Conservation (phyloP, 1,140 invertebrate genomes). For the Melanaphis sacchari region DNA sequence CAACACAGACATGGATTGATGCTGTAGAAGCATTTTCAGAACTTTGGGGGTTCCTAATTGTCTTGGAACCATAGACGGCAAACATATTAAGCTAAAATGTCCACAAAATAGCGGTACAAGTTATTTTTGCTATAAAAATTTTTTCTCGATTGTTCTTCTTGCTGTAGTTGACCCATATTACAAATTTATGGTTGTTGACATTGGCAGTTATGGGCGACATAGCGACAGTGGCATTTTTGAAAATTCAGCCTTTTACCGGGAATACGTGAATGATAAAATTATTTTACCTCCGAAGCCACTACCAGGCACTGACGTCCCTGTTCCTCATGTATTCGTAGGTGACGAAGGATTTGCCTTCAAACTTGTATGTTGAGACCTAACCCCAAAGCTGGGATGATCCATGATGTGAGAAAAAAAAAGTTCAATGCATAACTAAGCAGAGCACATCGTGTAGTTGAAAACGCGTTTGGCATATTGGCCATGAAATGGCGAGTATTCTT, state of each 20-base stretch:
- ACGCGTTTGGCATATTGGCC: too few species aligned
- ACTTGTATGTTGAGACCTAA: conserved; percentile 45
- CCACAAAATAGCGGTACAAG: neutral
- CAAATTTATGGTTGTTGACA: conserved; percentile 24
- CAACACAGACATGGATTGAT: too few species aligned
- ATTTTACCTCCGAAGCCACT: neutral
- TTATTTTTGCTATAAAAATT: conserved; percentile 61
- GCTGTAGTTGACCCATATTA: conserved; percentile 48
- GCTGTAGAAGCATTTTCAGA: too few species aligned
- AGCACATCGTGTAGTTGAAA: too few species aligned
- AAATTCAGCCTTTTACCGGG: conserved; percentile 34
- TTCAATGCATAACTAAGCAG: too few species aligned
- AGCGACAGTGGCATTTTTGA: conserved; percentile 52
- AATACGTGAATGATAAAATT: neutral
- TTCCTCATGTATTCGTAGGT: conserved; percentile 59
- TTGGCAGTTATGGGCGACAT: conserved; percentile 52
- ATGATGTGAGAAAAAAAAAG: too few species aligned
- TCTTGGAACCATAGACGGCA: conserved; percentile 43
- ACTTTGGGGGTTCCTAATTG: too few species aligned
- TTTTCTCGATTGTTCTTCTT: conserved; percentile 12
- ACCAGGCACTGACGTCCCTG: neutral
- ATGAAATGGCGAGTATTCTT: too few species aligned
- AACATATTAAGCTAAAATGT: conserved; percentile 55
- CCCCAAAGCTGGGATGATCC: too few species aligned
- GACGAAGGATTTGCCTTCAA: conserved; percentile 65